phyloP scores from a whole-genome alignment of 1,140 invertebrate species.

The Rhagoletis pomonella region DNA sequence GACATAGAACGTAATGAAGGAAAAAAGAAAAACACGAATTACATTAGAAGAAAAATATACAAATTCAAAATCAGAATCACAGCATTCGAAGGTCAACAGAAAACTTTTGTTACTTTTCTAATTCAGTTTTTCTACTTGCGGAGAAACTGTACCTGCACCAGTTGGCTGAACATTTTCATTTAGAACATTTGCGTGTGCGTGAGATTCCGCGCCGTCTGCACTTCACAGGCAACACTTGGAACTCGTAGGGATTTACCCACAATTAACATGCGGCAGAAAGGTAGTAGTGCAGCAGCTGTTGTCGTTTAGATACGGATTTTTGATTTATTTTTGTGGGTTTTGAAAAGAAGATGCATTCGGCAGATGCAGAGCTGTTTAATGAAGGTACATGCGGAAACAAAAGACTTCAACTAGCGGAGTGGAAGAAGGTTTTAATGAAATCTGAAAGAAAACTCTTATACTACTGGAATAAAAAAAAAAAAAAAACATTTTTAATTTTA shows the following conservation, averaged over 20 bases:
- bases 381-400: not conserved
- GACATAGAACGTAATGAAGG: not conserved
- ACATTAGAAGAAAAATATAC: not conserved
- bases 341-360: too few species aligned
- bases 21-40: not conserved
- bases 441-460: too few species aligned
- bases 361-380: too few species aligned
- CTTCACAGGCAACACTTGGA: not conserved
- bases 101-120: not conserved
- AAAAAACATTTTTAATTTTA: too few species aligned
- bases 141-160: not conserved
- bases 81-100: not conserved
- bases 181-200: constrained; percentile 22
- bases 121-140: not conserved
- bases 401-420: not conserved
- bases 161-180: not conserved
- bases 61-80: not conserved
- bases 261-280: not conserved
- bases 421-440: too few species aligned
- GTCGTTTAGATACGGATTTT: not conserved
- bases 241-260: constrained; percentile 27
- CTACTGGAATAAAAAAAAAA: too few species aligned
- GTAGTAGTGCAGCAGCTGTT: constrained; percentile 7
- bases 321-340: not conserved
- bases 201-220: not conserved